Evolutionary conservation across 2,888 invertebrate species (phyloP).

Genomic region (Netelia inedita): DNA sequence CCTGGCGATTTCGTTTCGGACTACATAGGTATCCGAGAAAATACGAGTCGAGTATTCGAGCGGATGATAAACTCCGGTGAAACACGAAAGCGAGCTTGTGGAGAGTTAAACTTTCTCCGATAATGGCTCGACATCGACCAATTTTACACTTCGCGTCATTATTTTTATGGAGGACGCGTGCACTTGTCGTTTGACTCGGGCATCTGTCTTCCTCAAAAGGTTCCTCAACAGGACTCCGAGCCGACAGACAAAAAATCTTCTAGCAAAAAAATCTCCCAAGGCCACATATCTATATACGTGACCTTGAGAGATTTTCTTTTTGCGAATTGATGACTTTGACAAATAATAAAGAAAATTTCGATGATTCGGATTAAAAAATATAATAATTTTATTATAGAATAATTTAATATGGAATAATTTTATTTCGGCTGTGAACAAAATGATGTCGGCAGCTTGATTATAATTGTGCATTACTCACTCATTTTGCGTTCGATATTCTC

Average conservation of each 20-base stretch:
- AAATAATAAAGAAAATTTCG: too few species aligned
- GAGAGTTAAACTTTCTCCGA: conserved; percentile 80
- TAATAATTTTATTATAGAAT: too few species aligned
- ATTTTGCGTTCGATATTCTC: too few species aligned
- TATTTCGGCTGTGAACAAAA: too few species aligned
- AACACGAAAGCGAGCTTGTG: conserved; percentile 76
- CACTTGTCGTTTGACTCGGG: conserved; percentile 14
- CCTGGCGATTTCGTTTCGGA: conserved; percentile 5
- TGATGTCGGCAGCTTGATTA: too few species aligned
- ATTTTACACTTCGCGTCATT: conserved; percentile 69
- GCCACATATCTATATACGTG: background rate
- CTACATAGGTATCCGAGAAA: background rate
- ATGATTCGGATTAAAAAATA: too few species aligned
- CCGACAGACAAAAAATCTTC: too few species aligned
- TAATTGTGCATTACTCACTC: too few species aligned
- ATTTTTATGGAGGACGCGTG: conserved; percentile 27
- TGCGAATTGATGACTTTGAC: too few species aligned
- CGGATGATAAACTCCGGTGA: conserved; percentile 80
- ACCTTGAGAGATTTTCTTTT: too few species aligned
- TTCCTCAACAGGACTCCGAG: background rate
- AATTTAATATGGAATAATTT: too few species aligned
- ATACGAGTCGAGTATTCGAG: conserved; percentile 17
- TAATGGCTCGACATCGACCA: conserved; percentile 80
- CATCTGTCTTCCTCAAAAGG: background rate
- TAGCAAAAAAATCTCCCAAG: too few species aligned